These are phyloP conservation scores for Acropternis orthonyx DNA, from an alignment of 2,797 vertebrate genomes.

Conservation along the genomic window DNA sequence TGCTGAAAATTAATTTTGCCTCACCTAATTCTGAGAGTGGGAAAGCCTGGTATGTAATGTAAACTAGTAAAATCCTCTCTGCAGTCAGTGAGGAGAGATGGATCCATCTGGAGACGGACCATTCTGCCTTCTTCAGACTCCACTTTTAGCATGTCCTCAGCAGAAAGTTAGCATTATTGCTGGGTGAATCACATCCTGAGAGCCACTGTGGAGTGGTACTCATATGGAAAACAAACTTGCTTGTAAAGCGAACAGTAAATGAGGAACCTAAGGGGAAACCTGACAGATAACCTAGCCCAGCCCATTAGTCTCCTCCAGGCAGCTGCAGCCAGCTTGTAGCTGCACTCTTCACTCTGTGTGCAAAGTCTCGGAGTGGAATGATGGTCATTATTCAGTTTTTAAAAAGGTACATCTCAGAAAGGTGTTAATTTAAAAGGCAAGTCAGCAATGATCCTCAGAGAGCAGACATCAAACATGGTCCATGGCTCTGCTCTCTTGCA, in stretches of 20 bases:
- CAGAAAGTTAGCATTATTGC: neutral
- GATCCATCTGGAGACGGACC: neutral
- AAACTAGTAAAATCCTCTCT: neutral
- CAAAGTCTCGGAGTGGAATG: neutral
- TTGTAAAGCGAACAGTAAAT: neutral
- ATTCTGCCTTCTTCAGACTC: neutral
- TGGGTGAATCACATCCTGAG: neutral
- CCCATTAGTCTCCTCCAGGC: neutral
- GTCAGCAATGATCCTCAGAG: neutral
- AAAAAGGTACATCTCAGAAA: neutral
- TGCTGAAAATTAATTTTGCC: slow-evolving; percentile 14
- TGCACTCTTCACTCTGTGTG: accelerated
- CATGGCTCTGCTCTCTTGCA: neutral
- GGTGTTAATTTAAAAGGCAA: neutral
- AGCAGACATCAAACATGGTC: neutral
- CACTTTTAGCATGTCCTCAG: neutral
- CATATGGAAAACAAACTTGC: neutral
- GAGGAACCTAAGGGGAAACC: neutral
- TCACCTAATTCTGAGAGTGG: neutral
- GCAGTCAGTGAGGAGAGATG: neutral
- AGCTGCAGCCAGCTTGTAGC: neutral
- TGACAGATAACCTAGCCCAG: neutral
- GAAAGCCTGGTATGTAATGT: neutral
- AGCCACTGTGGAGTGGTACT: neutral
- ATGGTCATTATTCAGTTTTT: neutral